Evolutionary conservation across 2,113 vertebrate genomes (phyloP).

Genomic region (Pterophyllum scalare): DNA sequence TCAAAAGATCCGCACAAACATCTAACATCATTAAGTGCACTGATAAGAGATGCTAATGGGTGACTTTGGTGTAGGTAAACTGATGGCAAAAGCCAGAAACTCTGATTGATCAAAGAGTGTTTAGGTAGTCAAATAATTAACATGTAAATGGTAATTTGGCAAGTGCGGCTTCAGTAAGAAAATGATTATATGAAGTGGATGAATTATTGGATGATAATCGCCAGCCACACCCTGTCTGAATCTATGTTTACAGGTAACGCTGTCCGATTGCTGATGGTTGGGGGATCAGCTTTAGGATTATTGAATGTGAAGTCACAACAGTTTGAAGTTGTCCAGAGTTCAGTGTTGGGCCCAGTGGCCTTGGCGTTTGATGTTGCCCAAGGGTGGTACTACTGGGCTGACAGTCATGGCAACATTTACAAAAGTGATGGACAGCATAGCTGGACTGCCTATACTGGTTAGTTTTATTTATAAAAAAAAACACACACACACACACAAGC

Average conservation of each 20-base stretch:
- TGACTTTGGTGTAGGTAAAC: slow-evolving; percentile 4
- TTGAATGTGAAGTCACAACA: slow-evolving; percentile 78
- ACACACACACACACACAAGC: too few relatives aligned
- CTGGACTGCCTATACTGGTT: slow-evolving; percentile 81
- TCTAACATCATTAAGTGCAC: not conserved
- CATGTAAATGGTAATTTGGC: not conserved
- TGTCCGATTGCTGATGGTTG: slow-evolving; percentile 79
- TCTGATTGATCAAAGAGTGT: not conserved
- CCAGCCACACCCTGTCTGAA: not conserved
- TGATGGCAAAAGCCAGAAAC: not conserved
- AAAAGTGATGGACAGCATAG: slow-evolving; percentile 67
- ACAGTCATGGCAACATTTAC: slow-evolving; percentile 79
- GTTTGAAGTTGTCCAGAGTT: slow-evolving; percentile 69
- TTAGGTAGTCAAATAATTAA: not conserved
- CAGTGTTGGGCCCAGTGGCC: slow-evolving; percentile 63
- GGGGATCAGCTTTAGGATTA: slow-evolving; percentile 77
- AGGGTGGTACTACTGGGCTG: slow-evolving; percentile 86
- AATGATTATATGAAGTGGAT: not conserved
- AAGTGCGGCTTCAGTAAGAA: not conserved
- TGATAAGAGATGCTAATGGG: not conserved
- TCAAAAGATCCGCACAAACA: slow-evolving; percentile 28
- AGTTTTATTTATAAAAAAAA: not conserved
- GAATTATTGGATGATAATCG: not conserved
- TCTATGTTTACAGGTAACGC: slow-evolving; percentile 74
- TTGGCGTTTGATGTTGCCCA: slow-evolving; percentile 82